Evolutionary conservation across 35 echinoderm and acorn worm genomes (phyloP), one percentile per base, ranked within the genome.

Genomic region (Anneissia japonica): DNA sequence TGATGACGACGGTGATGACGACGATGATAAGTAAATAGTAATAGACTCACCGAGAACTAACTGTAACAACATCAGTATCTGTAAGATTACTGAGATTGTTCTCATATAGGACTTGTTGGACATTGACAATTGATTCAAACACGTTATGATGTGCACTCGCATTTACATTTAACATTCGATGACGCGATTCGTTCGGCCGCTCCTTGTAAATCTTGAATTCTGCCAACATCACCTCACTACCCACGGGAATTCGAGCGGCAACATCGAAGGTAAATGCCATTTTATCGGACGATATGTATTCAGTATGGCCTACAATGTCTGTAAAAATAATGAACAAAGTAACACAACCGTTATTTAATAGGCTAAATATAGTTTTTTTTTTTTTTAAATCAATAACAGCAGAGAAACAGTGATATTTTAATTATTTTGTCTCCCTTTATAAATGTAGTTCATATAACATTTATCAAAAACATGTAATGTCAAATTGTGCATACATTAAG

Each of bases 161-260:
- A 23, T 64, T 64, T 12, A 1, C 19, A 19, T 12, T 9, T 23
- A 26, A 2, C 83, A 17, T 30, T 76, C 86, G 81, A 91, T 84
- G 74, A 92, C 84, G 11, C 5, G 88, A 92, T 21, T 93, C 83
- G 77, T 99, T 99, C 23, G 96, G 91, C 40, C 89, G 64, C 38
- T 94, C 89, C 74, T 99, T 93, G 89, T 76, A 99, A 72, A 99
- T 74, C 33, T 92, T 93, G 14, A 99, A 87, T 40, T 99, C 96
- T 4, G 96, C 92, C 34, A 99, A 85, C 32, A 93, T 75, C 32
- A 99, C 83, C 35, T 99, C 92, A 81, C 96, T 99, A 36, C 80
- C 86, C n/a, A 74, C 40, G n/a, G 91, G 92, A 35, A 99, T 79
- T 6, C 76, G 34, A 16, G 34, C 30, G 4, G 84, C 75, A 32